phyloP scores from a whole-genome alignment of 2,888 invertebrate species.

The Amiota mariae region DNA sequence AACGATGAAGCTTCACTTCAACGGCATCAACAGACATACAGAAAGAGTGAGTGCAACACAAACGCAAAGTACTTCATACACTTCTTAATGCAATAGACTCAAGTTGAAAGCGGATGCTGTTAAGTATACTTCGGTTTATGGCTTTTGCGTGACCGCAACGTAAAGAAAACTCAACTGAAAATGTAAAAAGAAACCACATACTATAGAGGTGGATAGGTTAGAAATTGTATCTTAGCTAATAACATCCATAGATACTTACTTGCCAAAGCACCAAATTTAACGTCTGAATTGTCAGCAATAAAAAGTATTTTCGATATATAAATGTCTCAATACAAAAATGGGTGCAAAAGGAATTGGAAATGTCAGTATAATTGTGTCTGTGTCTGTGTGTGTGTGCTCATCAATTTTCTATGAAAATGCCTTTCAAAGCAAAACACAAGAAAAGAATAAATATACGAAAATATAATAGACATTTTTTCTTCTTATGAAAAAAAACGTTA shows the following conservation, averaged over 20 bases:
- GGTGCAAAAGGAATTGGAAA: no score
- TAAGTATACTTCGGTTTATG: constrained; percentile 27
- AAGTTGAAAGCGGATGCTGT: constrained; percentile 22
- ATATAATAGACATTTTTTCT: no score
- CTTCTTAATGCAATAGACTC: constrained; percentile 18
- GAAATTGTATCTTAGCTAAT: constrained; percentile 32
- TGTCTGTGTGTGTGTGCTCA: no score
- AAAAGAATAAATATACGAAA: no score
- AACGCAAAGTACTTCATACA: constrained; percentile 1
- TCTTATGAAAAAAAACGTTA: no score
- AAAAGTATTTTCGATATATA: no score
- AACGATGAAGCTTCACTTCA: neutral
- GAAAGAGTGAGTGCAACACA: neutral
- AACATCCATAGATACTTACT: neutral
- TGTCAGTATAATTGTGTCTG: no score
- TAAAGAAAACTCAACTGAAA: neutral
- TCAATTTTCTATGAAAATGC: no score
- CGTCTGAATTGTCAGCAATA: constrained; percentile 10
- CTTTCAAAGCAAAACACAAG: no score
- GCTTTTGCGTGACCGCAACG: constrained; percentile 28
- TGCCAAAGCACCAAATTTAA: constrained; percentile 4
- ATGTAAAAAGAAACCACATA: neutral
- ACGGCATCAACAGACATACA: no score
- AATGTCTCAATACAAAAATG: no score
- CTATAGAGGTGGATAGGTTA: neutral